phyloP scores from a whole-genome alignment of 2,888 invertebrate genomes.

The Mythimna impura region DNA sequence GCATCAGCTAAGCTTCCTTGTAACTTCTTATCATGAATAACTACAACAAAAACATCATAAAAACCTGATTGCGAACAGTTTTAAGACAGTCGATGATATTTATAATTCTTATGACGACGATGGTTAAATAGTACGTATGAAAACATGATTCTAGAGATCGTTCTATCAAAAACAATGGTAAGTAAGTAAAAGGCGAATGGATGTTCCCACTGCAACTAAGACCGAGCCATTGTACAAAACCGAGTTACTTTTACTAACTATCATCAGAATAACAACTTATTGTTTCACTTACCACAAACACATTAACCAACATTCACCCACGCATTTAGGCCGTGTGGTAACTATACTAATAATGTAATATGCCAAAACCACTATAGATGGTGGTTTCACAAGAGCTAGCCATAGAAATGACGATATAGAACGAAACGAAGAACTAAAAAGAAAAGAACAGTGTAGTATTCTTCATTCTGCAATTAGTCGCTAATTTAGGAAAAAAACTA shows the following conservation, averaged over 20 bases:
- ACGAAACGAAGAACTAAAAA: neutral
- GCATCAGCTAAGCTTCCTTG: constrained; percentile 59
- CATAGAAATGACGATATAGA: neutral
- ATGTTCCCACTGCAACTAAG: constrained; percentile 79
- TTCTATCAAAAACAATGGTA: constrained; percentile 77
- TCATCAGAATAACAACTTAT: constrained; percentile 69
- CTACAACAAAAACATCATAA: constrained; percentile 19
- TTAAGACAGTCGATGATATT: constrained; percentile 32
- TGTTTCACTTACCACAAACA: constrained; percentile 71
- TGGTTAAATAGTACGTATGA: constrained; percentile 58
- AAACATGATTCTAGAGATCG: constrained; percentile 65
- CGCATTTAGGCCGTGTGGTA: constrained; percentile 46
- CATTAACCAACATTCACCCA: constrained; percentile 61
- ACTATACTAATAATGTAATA: constrained; percentile 32
- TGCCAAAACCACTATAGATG: constrained; percentile 12
- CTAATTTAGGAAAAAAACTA: neutral
- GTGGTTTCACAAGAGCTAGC: neutral
- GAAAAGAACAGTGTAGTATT: neutral
- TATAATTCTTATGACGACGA: constrained; percentile 43
- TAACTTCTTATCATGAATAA: constrained; percentile 8
- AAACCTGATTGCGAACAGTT: constrained; percentile 8
- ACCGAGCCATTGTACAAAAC: constrained; percentile 75
- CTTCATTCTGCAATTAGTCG: neutral
- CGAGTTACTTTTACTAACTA: constrained; percentile 81
- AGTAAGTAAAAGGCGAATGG: constrained; percentile 83